Percentiles rank a stretch among this genome's conserved stretches.
Evolutionary conservation across 2,113 vertebrate species (phyloP).

Genomic region (Cygnus atratus): DNA sequence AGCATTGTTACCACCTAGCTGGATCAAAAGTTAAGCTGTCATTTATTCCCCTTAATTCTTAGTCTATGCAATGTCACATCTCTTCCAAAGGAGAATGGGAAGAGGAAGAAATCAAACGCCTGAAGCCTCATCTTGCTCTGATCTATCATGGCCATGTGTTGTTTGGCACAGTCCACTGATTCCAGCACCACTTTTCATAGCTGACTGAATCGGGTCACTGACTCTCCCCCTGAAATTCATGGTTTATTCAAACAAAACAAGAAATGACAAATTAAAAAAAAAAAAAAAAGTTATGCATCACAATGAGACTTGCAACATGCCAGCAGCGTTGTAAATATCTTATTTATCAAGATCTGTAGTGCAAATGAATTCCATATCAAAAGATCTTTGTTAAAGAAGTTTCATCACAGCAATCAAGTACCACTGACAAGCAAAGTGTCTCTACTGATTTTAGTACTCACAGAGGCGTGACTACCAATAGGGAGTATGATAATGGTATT

Average conservation of each 20-base stretch:
- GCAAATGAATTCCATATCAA: not conserved
- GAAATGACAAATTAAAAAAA: not conserved
- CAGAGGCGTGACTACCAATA: not conserved
- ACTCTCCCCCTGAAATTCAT: not conserved
- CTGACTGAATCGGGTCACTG: not conserved
- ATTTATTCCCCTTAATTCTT: not conserved
- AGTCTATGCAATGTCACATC: not conserved
- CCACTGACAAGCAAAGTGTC: not conserved
- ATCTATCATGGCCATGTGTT: not conserved
- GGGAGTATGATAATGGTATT: not conserved
- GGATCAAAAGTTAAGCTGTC: not conserved
- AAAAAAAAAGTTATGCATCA: not conserved
- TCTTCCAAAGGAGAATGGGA: not conserved
- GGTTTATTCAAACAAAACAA: not conserved
- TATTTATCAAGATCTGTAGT: not conserved
- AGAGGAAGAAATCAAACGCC: not conserved
- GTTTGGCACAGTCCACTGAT: not conserved
- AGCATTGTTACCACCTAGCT: not conserved
- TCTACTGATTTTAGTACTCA: not conserved
- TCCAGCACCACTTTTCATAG: not conserved
- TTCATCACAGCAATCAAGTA: not conserved
- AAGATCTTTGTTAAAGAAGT: not conserved
- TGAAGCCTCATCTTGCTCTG: not conserved
- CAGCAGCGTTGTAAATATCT: not conserved
- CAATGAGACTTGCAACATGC: not conserved